phyloP scores from a whole-genome alignment of 92 coral and sea anemone genomes.

The Parazoanthus darwini region DNA sequence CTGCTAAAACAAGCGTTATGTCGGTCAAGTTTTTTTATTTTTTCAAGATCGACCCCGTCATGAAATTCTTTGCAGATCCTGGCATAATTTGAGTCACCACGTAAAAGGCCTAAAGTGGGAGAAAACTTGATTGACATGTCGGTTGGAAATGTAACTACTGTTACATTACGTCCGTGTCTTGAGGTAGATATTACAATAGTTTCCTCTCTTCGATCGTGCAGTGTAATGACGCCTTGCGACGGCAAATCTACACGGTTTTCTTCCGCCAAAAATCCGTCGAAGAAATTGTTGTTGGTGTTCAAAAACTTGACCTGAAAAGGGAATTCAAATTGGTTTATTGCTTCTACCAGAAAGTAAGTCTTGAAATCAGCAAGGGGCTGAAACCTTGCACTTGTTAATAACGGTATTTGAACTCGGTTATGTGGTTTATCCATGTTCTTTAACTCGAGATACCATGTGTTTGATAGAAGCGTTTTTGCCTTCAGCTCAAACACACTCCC shows the following conservation, averaged over 20 bases:
- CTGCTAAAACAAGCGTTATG: constrained; percentile 8
- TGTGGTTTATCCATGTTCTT: constrained; percentile 30
- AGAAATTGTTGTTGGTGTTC: neutral
- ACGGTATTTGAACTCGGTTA: constrained; percentile 42
- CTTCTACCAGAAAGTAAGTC: constrained; percentile 13
- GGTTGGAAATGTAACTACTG: constrained; percentile 29
- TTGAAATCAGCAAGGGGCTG: constrained; percentile 8
- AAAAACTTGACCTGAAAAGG: constrained; percentile 7
- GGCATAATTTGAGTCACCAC: constrained; percentile 31
- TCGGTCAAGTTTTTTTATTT: neutral
- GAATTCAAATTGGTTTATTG: neutral
- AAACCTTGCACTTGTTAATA: constrained; percentile 19
- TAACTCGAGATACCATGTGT: constrained; percentile 25
- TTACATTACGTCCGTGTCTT: constrained; percentile 19
- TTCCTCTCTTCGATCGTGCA: constrained; percentile 18
- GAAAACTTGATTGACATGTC: constrained; percentile 35
- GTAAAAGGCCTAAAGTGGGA: constrained; percentile 28
- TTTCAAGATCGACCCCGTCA: constrained; percentile 40
- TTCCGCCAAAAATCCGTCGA: neutral
- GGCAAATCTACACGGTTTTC: constrained; percentile 16
- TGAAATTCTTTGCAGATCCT: constrained; percentile 39
- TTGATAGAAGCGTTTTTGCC: constrained; percentile 26
- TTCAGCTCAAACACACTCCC: constrained; percentile 26
- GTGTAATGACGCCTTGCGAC: constrained; percentile 26
- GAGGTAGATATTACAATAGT: constrained; percentile 27